phyloP scores from a whole-genome alignment of 2,797 vertebrate genomes.

The Phyllotis vaccarum region DNA sequence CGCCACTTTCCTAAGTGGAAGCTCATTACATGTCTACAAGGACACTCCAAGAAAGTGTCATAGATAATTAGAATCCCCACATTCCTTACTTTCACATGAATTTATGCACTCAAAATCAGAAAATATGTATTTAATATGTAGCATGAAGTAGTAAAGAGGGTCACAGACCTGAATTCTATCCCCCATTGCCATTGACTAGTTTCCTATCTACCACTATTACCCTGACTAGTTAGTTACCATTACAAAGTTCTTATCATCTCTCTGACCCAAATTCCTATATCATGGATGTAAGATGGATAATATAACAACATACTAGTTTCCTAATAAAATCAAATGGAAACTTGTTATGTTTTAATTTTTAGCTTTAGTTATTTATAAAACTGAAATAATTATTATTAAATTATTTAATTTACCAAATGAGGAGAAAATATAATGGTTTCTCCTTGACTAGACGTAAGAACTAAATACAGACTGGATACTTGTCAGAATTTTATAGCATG shows the following conservation, averaged over 20 bases:
- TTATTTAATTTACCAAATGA: background rate
- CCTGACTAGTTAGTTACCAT: background rate
- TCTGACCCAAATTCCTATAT: background rate
- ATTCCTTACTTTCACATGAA: conserved; percentile 28
- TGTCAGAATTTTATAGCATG: conserved; percentile 10
- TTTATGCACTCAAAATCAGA: conserved; percentile 21
- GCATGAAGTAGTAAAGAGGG: background rate
- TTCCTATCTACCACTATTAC: background rate
- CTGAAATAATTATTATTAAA: background rate
- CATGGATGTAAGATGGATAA: background rate
- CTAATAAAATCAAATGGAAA: background rate
- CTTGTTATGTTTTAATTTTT: background rate
- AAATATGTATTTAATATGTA: conserved; percentile 13
- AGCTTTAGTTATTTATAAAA: background rate
- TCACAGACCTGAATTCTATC: conserved; percentile 10
- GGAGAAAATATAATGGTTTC: background rate
- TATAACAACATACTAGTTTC: conserved; percentile 7
- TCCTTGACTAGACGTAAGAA: background rate
- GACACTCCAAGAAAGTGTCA: background rate
- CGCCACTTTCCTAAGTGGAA: conserved; percentile 1
- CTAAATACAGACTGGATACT: background rate
- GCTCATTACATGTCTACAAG: background rate
- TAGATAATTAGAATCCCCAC: background rate
- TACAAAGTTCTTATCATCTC: background rate
- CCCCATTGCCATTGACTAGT: background rate